Conservation (phyloP, 2,113 vertebrate species). For the Myiopsitta monachus region DNA sequence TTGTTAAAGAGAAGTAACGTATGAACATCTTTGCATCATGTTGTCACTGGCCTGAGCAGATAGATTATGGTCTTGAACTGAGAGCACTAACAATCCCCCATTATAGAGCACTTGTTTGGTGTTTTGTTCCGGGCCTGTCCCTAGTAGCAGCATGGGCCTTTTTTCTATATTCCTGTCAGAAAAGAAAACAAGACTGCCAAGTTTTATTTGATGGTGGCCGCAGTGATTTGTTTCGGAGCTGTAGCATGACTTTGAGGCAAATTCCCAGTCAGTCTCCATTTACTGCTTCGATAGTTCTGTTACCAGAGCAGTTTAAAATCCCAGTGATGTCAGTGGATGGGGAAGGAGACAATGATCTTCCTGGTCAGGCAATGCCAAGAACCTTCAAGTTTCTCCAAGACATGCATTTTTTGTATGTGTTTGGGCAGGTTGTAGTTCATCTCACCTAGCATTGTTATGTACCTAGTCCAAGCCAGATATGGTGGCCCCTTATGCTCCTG, state of each 20-base stretch:
- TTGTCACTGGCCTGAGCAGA: background rate
- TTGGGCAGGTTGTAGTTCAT: background rate
- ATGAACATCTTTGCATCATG: background rate
- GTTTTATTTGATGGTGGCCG: background rate
- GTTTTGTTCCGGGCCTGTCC: background rate
- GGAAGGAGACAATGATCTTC: background rate
- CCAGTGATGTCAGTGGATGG: background rate
- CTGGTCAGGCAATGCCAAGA: background rate
- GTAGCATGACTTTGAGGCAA: background rate
- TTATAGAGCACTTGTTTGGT: fast-evolving
- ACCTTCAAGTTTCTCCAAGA: background rate
- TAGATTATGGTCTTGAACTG: background rate
- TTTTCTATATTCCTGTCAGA: background rate
- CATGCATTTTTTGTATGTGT: background rate
- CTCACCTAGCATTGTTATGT: fast-evolving
- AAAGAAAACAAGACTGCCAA: background rate
- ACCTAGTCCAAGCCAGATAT: background rate
- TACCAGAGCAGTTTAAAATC: background rate
- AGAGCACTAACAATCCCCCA: background rate
- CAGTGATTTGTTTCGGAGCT: background rate
- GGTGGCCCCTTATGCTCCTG: background rate
- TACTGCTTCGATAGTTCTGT: background rate
- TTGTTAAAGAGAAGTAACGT: background rate
- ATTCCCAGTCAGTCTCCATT: background rate
- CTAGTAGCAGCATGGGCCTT: background rate